Evolutionary conservation across 1,140 invertebrate species (phyloP), one percentile per base, ranked within the genome.

Genomic region (Prorops nasuta): DNA sequence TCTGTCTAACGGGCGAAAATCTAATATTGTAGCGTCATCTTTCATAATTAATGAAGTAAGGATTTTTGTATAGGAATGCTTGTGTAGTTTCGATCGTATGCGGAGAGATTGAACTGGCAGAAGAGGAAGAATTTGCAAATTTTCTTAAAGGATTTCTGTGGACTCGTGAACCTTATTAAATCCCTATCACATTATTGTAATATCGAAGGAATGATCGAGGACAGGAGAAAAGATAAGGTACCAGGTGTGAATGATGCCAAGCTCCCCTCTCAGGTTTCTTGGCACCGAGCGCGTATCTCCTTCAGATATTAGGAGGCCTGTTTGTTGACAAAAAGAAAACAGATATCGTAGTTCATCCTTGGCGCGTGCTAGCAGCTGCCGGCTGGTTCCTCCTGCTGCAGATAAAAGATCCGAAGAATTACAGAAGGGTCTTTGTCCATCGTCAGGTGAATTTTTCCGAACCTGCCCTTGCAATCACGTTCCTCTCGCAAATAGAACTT

Each of bases 361-460:
- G 66, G 64, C 64, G 63, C 65, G 65, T 67, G 66, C 61, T 64
- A 40, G 55, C 67, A 70, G 67, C 67, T 70, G 67, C 64, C 50
- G 44, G 52, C 56, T 47, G 37, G 58, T 64, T 67, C 59, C 56
- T 59, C 55, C 17, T 59, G 54, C 15, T 46, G 32, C 15, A 52
- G 59, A 67, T 68, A 66, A 60, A 63, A 38, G 24, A 35, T 58
- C 56, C 56, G 49, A 20, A 52, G 47, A 49, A 59, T 51, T 12
- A 20, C 3, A 41, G 12, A 32, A 46, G 43, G 44, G 44, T 42
- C 66, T 54, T 67, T 69, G 68, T 70, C 56, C 45, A 10, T 4
- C 36, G 63, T 67, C 68, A 69, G 68, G 68, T 71, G 63, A 69
- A 69, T 67, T 69, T 66, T 67, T 61, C 57, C 54, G 52, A 58